Percentiles rank a stretch among this genome's conserved stretches.
Evolutionary conservation across 2,888 invertebrate species (phyloP).

Genomic region (Eupithecia insigniata): DNA sequence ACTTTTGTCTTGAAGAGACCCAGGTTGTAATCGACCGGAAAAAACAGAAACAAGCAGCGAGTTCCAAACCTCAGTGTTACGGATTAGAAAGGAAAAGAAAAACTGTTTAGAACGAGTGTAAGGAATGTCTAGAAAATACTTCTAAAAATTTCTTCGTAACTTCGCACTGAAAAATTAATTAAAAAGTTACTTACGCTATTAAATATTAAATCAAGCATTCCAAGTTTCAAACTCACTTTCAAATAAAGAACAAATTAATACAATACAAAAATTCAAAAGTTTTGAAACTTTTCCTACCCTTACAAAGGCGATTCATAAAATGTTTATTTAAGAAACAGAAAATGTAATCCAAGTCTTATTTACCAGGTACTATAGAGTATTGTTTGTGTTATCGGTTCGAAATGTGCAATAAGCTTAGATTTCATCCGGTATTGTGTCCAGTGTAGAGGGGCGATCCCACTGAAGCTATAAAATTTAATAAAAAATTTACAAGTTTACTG

Average conservation of each 20-base stretch:
- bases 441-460: slow-evolving; percentile 13
- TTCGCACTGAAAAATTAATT: neutral
- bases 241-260: slow-evolving; percentile 3
- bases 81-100: too few species aligned
- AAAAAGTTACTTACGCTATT: neutral
- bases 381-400: slow-evolving; percentile 27
- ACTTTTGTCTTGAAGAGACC: too few species aligned
- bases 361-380: slow-evolving; percentile 18
- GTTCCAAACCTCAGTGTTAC: too few species aligned
- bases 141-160: too few species aligned
- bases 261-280: slow-evolving; percentile 30
- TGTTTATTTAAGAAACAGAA: slow-evolving; percentile 26
- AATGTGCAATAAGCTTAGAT: slow-evolving; percentile 44
- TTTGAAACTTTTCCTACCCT: slow-evolving; percentile 20
- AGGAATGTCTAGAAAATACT: too few species aligned
- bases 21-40: too few species aligned
- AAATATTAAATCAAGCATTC: neutral
- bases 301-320: slow-evolving; percentile 35
- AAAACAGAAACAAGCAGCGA: too few species aligned
- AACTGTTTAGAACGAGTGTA: too few species aligned
- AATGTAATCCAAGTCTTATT: slow-evolving; percentile 12
- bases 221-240: neutral
- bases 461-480: neutral
- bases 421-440: slow-evolving; percentile 42
- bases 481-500: too few species aligned